Conservation (phyloP, 2,888 invertebrate species). For the Trachelus troglodyta region DNA sequence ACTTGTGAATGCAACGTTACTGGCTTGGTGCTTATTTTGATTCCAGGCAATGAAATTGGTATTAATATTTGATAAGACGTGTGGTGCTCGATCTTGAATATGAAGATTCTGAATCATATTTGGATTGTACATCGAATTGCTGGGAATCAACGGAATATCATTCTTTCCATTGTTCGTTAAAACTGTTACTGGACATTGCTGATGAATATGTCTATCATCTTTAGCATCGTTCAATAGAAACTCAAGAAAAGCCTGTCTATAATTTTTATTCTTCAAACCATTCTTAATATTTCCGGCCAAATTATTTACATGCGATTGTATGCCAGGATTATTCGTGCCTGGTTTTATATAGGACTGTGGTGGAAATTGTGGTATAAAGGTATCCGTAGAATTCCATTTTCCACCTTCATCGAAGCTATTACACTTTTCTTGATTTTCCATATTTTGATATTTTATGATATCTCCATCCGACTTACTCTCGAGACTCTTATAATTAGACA, state of each 20-base stretch:
- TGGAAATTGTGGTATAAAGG: constrained; percentile 11
- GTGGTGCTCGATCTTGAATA: neutral
- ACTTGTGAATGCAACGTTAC: neutral
- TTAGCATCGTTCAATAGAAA: neutral
- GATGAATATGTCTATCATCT: neutral
- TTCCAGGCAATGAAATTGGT: neutral
- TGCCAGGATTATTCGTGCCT: neutral
- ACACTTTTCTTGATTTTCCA: neutral
- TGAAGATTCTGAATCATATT: neutral
- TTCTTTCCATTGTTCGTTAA: neutral
- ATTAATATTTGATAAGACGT: neutral
- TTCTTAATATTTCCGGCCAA: neutral
- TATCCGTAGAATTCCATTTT: constrained; percentile 17
- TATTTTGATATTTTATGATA: neutral
- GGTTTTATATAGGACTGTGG: neutral
- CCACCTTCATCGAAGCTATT: constrained; percentile 11
- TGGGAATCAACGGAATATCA: neutral
- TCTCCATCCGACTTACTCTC: neutral
- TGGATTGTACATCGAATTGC: neutral
- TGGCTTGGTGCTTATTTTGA: neutral
- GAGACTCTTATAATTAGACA: neutral
- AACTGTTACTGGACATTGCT: neutral
- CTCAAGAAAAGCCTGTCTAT: neutral
- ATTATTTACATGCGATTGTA: neutral
- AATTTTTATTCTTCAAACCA: neutral